phyloP scores from a whole-genome alignment of 1,140 invertebrate species.

The Semibalanus balanoides region DNA sequence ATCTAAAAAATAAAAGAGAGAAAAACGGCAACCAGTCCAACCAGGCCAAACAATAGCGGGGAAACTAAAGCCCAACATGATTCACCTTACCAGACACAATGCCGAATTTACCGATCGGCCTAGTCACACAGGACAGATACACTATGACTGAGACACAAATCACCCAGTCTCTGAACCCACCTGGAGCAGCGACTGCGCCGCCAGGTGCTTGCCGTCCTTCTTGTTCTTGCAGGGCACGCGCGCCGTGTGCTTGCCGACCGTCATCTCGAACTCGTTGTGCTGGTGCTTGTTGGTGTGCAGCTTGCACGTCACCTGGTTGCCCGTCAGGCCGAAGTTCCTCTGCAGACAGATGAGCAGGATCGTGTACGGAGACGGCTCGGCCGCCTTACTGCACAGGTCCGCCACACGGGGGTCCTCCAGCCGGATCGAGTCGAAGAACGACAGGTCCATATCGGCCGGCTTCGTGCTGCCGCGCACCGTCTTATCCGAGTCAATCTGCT shows the following conservation, averaged over 20 bases:
- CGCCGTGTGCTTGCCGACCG: constrained; percentile 77
- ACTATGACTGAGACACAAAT: too few relatives aligned
- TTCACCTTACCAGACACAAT: too few relatives aligned
- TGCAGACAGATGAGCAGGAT: constrained; percentile 83
- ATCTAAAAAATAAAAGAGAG: too few relatives aligned
- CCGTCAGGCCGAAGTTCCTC: constrained; percentile 74
- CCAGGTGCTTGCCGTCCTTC: constrained; percentile 90
- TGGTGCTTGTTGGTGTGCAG: constrained; percentile 80
- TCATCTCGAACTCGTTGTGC: constrained; percentile 87
- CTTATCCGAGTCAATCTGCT: constrained; percentile 34
- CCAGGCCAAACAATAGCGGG: too few relatives aligned
- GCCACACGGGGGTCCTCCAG: constrained; percentile 85
- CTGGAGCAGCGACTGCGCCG: constrained; percentile 87
- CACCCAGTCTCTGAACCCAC: too few relatives aligned
- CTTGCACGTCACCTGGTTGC: constrained; percentile 74
- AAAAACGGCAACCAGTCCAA: too few relatives aligned
- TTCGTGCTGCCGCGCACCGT: constrained; percentile 8
- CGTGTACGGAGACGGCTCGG: constrained; percentile 85
- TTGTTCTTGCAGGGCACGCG: constrained; percentile 88
- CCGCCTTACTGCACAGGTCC: constrained; percentile 86
- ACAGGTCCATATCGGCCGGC: constrained; percentile 42
- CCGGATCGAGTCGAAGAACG: constrained; percentile 83
- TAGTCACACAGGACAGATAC: too few relatives aligned
- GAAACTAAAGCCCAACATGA: too few relatives aligned
- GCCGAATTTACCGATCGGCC: too few relatives aligned